phyloP scores from a whole-genome alignment of 1,140 invertebrate genomes.

The Grapholita molesta region DNA sequence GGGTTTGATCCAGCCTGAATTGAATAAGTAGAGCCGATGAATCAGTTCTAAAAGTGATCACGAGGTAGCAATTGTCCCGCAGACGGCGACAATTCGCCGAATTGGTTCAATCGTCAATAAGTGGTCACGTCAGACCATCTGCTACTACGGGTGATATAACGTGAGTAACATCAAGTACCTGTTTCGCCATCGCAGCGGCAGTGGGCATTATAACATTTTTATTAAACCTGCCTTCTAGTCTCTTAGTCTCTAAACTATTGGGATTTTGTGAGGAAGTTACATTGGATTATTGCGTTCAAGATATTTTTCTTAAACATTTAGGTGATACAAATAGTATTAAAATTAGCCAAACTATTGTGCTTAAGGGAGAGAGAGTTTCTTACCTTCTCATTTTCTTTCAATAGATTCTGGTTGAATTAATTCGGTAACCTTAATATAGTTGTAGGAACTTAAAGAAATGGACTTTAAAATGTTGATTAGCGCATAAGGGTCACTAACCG shows the following conservation, averaged over 20 bases:
- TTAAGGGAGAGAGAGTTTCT: no score
- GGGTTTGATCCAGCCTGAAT: conserved; percentile 1
- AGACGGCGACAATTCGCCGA: conserved; percentile 1
- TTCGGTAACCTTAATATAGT: no score
- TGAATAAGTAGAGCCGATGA: conserved; percentile 4
- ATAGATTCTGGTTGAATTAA: no score
- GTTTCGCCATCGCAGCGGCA: no score
- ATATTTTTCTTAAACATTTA: neutral
- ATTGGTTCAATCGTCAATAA: conserved; percentile 1
- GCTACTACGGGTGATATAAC: neutral
- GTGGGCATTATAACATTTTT: no score
- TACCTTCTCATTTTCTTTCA: no score
- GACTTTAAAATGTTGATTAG: neutral
- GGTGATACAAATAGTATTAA: neutral
- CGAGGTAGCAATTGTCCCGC: conserved; percentile 2
- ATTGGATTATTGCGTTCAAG: neutral
- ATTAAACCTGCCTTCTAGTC: no score
- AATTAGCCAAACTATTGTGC: no score
- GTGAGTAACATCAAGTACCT: neutral
- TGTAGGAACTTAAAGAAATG: no score
- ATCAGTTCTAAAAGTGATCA: conserved; percentile 13
- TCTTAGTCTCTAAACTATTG: neutral
- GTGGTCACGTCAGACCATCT: conserved; percentile 4
- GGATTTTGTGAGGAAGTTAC: neutral
- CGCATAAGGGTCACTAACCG: neutral